Evolutionary conservation across 2,113 vertebrate genomes (phyloP), one percentile per base, ranked within the genome.

Genomic region (Ammodytes marinus): DNA sequence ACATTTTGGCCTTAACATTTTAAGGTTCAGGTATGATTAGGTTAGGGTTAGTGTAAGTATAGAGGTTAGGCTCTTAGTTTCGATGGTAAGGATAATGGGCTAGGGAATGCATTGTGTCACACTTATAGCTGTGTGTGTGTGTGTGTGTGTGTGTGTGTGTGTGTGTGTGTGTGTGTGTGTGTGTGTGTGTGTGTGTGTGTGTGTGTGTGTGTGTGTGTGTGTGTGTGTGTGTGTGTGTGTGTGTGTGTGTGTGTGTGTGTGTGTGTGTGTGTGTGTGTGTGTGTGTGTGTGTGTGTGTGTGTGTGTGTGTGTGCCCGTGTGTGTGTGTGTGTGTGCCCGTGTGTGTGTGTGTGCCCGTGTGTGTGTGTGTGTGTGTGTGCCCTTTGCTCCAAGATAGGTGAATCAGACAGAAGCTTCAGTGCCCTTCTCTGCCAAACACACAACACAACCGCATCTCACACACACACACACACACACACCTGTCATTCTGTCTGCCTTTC

Each of bases 401-500:
- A 89, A 64, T 64, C 77, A 88, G 83, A 67, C 79, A 73, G 61
- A 76, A 74, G 61, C 83, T 63, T 78, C 74, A 63, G 39, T n/a
- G 54, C 81, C 67, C 55, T 67, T 75, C 65, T 77, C 49, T 40
- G 39, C 63, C 46, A 77, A 74, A 84, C 4, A 50, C 4, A 50
- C 15, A 58, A 79, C 60, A 71, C 69, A 65, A 65, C 47, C 67
- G 53, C 78, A 63, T 52, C 65, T 54, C 64, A 61, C 35, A 27
- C 37, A 6, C 46, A 0, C 35, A 58, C 37, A 12, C 67, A n/a
- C 45, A 14, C 74, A 17, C 1, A 61, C 79, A 67, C 88, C 86
- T 88, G 85, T 80, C 89, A 63, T 70, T 77, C 83, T 35, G 79
- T 52, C 80, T 19, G 80, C 85, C 85, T 71, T 69, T 90, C 91